Base-by-base conservation (phyloP, 2,797 vertebrate species). In the Eidolon dupreanum region DNA sequence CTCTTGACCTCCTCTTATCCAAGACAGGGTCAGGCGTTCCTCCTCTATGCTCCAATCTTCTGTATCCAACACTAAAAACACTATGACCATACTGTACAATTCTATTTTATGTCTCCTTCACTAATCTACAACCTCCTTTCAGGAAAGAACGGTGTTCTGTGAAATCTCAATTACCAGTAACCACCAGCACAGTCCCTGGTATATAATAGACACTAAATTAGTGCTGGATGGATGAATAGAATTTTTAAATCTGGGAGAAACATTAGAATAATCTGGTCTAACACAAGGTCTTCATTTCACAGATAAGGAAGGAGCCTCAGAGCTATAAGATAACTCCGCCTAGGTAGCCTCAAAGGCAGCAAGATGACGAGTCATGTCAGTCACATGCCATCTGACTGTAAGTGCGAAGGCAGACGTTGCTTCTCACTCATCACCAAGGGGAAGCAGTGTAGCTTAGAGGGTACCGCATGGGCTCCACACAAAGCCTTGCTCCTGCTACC, bases 241-340 rank as follows among this genome's bases (percentile, higher is more conserved):
- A 12, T 24, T 96, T 90, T 86, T 70, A 89, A 24, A 92, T 46
- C 15, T 89, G 43, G 15, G 26, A 93, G 73, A 87, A 82, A 89
- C 9, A 70, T 96, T 75, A 51, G 38, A 82, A 94, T 75, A 46
- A 65, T 46, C 24, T 90, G 13, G 6, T 78, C 78, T 92, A 73
- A 68, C 51, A 77, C n/a, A 74, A 93, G 49, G 66, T 73, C 91
- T 93, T 89, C 43, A 81, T 82, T 77, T 95, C 51, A 88, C 31
- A 53, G 81, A 43, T 36, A 57, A 65, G 31, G 61, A 95, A 86
- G 38, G 12, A 96, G 65, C 19, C 59, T 71, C 12, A 41, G 70
- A 84, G 49, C 31, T 66, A 1, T 51, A 36, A 75, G 57, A 65
- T 57, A 84, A 68, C 31, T 86, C 51, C 88, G 16, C 51, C 68